phyloP scores from a whole-genome alignment of 2,113 vertebrate genomes.

The Hepsetus odoe region DNA sequence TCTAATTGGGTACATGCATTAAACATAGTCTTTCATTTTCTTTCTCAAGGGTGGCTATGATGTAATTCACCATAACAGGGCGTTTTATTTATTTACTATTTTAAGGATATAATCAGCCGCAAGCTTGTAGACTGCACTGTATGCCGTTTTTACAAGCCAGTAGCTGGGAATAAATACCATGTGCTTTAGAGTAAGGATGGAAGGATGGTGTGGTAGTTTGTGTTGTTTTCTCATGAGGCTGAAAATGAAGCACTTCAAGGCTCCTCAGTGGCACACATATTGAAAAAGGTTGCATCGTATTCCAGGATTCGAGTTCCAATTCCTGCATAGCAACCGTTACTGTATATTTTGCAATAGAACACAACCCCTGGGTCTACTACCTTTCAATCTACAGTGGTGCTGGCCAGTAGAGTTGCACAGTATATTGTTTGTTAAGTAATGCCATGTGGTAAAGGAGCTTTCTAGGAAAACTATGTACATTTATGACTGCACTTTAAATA shows the following conservation, averaged over 20 bases:
- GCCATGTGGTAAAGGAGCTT: too few relatives aligned
- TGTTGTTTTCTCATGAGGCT: not conserved
- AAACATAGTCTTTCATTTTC: conserved; percentile 49
- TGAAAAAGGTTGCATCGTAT: not conserved
- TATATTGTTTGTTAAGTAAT: too few relatives aligned
- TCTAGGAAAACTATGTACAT: too few relatives aligned
- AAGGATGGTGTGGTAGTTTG: not conserved
- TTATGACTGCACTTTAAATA: too few relatives aligned
- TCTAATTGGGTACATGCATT: conserved; percentile 30
- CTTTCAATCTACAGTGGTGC: not conserved
- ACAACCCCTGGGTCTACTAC: too few relatives aligned
- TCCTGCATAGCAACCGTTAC: not conserved
- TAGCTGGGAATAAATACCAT: not conserved
- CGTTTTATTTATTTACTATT: conserved; percentile 24
- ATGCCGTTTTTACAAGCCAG: not conserved
- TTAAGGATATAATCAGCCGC: not conserved
- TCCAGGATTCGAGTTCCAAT: not conserved
- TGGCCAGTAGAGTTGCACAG: too few relatives aligned
- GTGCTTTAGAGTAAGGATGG: not conserved
- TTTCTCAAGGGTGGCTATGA: conserved; percentile 33
- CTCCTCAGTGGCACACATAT: not conserved
- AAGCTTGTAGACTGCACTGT: not conserved
- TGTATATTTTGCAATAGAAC: too few relatives aligned
- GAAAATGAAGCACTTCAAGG: not conserved
- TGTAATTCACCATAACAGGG: conserved; percentile 9